Percentiles rank a stretch among this genome's conserved stretches.
Conservation (phyloP, 2,797 vertebrate species). For the Microcaecilia unicolor region DNA sequence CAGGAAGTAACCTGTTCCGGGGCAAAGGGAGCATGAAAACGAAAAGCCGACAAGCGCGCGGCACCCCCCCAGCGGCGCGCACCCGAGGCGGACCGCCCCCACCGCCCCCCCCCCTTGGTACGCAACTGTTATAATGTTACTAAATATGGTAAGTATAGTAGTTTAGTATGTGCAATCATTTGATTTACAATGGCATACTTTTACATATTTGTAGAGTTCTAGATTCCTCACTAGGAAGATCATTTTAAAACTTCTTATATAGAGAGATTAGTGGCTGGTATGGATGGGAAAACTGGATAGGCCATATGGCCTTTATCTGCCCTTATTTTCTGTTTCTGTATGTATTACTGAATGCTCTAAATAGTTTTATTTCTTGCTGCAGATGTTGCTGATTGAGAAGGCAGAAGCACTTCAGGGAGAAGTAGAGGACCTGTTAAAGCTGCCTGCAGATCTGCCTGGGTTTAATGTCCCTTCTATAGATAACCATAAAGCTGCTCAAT, state of each 20-base stretch:
- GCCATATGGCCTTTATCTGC: no score
- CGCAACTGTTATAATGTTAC: background rate
- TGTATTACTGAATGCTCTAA: conserved; percentile 2
- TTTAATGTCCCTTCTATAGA: background rate
- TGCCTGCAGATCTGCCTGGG: conserved; percentile 62
- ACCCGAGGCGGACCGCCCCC: no score
- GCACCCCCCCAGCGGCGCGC: no score
- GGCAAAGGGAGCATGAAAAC: no score
- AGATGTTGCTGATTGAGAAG: conserved; percentile 91
- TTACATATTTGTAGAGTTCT: background rate
- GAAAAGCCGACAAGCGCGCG: no score
- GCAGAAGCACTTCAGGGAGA: conserved; percentile 85
- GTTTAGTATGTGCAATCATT: background rate
- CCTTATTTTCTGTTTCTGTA: no score
- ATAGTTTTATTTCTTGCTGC: background rate
- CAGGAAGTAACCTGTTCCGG: no score
- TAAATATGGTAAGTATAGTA: background rate
- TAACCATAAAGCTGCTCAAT: conserved; percentile 3
- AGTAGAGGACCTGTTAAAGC: conserved; percentile 71
- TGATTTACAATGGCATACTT: background rate
- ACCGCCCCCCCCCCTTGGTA: no score
- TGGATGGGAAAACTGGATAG: no score
- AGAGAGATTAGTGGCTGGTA: no score
- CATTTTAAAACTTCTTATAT: background rate
- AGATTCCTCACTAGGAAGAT: background rate